Evolutionary conservation across 2,113 vertebrate species (phyloP), one percentile per base, ranked within the genome.

Genomic region (Bubo scandiacus): DNA sequence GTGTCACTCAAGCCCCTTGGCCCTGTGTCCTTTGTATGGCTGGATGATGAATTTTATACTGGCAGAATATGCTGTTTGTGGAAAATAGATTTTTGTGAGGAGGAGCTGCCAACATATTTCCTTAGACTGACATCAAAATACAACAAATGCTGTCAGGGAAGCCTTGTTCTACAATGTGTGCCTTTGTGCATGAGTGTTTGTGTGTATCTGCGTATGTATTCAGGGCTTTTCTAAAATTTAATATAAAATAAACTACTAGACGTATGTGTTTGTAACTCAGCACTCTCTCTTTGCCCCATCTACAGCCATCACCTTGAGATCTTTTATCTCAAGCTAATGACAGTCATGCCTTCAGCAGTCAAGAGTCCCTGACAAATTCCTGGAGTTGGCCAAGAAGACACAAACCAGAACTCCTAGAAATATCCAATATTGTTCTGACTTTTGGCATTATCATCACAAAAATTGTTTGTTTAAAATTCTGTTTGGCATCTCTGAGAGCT

Each of bases 11-110:
- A 96, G 88, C 81, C 70, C 79, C 71, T 94, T 96, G 96, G 94
- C 94, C 96, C 93, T 32, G 74, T 40, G 85, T 96, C 98, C 98
- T 97, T 96, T 95, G 94, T 94, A 95, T 90, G 97, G 96, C 77
- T 93, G 86, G 92, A 92, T 95, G 89, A 95, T 97, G 79, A 94
- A 78, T 95, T 94, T 96, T 80, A 71, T 86, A 57, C 93, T 96
- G 95, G 90, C 92, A 91, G 90, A 91, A 94, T 94, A 78, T 55
- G 72, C 78, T 87, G 90, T 90, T 92, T 94, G 94, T 96, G 94
- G 93, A 96, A 97, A 95, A 94, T 9, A 88, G 85, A 91, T 81
- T 96, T 93, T 61, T 85, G 70, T 88, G 81, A 58, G 74, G 75
- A 88, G 74, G 57, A 96, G 74, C 84, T 96, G 96, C 92, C 96